phyloP scores from a whole-genome alignment of 2,797 vertebrate species.

The Peromyscus nudipes region DNA sequence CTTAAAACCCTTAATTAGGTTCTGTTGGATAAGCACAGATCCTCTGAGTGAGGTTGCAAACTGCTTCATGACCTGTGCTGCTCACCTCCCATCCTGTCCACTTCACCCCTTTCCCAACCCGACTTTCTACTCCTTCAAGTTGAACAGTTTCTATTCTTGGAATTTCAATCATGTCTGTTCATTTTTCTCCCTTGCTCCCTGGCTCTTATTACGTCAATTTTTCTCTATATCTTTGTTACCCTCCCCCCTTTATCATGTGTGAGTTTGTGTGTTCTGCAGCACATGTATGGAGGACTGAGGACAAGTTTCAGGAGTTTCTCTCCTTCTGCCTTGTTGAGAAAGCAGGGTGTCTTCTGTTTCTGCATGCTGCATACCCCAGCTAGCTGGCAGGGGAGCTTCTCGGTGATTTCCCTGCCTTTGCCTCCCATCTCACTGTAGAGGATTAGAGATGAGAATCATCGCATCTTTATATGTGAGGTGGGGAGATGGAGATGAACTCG shows the following conservation, averaged over 20 bases:
- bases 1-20: conserved; percentile 66
- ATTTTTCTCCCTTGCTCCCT: background rate
- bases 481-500: background rate
- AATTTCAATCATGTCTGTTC: background rate
- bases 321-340: background rate
- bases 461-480: background rate
- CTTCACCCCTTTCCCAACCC: rapidly evolving
- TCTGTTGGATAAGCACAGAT: background rate
- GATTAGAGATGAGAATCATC: background rate
- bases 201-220: background rate
- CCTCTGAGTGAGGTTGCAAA: conserved; percentile 2
- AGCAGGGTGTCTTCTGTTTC: background rate
- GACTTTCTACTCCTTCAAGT: background rate
- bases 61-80: background rate
- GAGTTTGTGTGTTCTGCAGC: background rate
- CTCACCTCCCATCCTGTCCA: background rate
- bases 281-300: too few species aligned
- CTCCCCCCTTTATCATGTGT: rapidly evolving
- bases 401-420: background rate
- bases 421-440: background rate
- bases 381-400: background rate
- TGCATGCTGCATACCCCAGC: background rate
- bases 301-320: background rate
- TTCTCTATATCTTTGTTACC: background rate
- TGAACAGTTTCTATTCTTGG: background rate